phyloP scores from a whole-genome alignment of 2,113 vertebrate genomes.

The Plecotus auritus region DNA sequence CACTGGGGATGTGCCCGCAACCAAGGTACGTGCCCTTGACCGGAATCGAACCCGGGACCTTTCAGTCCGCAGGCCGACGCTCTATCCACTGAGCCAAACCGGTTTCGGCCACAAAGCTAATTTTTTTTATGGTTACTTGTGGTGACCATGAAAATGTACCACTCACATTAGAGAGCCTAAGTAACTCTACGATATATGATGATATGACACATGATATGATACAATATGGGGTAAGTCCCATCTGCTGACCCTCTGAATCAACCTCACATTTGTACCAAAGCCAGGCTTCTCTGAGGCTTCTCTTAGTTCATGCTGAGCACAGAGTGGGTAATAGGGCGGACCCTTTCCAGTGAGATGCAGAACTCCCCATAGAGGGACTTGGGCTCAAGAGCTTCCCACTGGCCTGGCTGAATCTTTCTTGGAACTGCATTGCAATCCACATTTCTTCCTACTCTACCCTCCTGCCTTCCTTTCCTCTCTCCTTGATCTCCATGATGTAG shows the following conservation, averaged over 20 bases:
- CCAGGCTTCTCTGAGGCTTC: not conserved
- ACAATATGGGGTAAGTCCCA: not conserved
- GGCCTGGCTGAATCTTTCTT: not conserved
- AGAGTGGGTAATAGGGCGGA: not conserved
- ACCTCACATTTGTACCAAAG: not conserved
- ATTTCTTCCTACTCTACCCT: not conserved
- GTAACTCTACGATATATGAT: not conserved
- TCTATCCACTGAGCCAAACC: too few relatives aligned
- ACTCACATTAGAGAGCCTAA: not conserved
- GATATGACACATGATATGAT: not conserved
- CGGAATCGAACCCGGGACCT: too few relatives aligned
- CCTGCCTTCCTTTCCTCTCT: not conserved
- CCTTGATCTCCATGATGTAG: not conserved
- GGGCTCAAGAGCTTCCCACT: not conserved
- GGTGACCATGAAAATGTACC: not conserved
- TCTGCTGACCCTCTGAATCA: not conserved
- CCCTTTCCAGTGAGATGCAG: not conserved
- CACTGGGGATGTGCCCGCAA: too few relatives aligned
- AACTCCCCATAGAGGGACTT: not conserved
- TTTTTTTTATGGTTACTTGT: not conserved
- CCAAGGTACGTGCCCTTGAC: too few relatives aligned
- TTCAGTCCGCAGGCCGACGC: too few relatives aligned
- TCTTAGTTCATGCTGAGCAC: not conserved
- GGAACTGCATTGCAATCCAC: not conserved
- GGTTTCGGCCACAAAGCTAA: not conserved